Evolutionary conservation across 2,113 vertebrate genomes (phyloP).

Genomic region (Pongo abelii): DNA sequence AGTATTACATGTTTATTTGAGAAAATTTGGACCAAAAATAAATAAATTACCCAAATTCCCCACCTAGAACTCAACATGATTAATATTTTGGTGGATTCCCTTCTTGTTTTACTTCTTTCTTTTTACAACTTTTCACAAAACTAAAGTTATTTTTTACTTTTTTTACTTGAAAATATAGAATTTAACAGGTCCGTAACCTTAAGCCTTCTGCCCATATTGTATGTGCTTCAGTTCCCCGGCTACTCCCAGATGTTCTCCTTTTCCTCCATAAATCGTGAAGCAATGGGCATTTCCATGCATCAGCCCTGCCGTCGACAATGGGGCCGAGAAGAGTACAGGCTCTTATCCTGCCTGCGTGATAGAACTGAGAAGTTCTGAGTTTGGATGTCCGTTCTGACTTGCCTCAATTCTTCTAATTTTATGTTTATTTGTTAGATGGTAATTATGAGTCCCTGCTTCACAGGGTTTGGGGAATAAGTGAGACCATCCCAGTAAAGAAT

Average conservation of each 20-base stretch:
- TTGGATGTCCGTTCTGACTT: rapidly evolving
- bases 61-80: rapidly evolving
- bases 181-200: neutral
- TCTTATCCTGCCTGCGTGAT: rapidly evolving
- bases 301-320: rapidly evolving
- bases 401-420: rapidly evolving
- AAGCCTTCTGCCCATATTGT: neutral
- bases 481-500: neutral
- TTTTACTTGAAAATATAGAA: neutral
- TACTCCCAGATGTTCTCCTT: neutral
- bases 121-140: neutral
- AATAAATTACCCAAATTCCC: too few species aligned
- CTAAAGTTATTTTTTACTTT: neutral
- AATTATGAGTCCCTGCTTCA: neutral
- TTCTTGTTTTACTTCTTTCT: neutral
- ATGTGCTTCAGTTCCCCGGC: neutral
- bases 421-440: neutral
- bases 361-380: rapidly evolving
- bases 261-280: neutral
- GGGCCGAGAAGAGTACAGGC: rapidly evolving
- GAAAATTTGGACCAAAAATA: neutral
- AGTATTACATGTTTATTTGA: neutral
- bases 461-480: neutral
- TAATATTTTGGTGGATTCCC: neutral
- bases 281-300: rapidly evolving